Conservation (phyloP, 2,888 invertebrate genomes). For the Augochlorella aurata region DNA sequence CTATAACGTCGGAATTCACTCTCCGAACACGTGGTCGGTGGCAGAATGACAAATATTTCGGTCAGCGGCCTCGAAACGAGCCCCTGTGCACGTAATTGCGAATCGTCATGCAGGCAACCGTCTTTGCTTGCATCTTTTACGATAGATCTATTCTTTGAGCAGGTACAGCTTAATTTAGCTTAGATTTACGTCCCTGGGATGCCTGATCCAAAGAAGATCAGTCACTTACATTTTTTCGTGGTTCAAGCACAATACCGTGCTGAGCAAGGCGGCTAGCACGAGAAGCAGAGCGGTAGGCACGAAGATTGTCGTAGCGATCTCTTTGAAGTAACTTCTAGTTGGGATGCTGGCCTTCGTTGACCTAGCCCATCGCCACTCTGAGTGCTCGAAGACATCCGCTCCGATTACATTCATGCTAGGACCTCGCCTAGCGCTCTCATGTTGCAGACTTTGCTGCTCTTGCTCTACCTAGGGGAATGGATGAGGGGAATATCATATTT, state of each 20-base stretch:
- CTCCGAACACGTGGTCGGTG: constrained; percentile 55
- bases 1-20: constrained; percentile 46
- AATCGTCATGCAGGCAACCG: not conserved
- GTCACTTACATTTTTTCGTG: constrained; percentile 89
- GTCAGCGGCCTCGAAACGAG: constrained; percentile 11
- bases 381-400: constrained; percentile 76
- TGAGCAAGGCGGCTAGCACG: constrained; percentile 86
- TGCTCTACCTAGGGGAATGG: constrained; percentile 72
- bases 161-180: not conserved
- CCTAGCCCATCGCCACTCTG: constrained; percentile 85
- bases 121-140: not conserved
- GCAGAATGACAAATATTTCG: constrained; percentile 57
- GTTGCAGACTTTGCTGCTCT: constrained; percentile 69
- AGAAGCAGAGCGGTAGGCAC: constrained; percentile 88
- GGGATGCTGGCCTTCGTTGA: constrained; percentile 86
- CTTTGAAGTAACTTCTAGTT: constrained; percentile 86
- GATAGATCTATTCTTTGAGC: not conserved
- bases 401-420: constrained; percentile 77
- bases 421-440: constrained; percentile 77
- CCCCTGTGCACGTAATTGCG: not conserved
- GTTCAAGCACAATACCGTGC: constrained; percentile 89
- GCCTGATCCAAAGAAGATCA: no score
- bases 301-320: constrained; percentile 87
- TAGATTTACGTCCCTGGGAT: no score
- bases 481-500: not conserved